phyloP scores from a whole-genome alignment of 2,888 invertebrate species.

The Lithodes maja region DNA sequence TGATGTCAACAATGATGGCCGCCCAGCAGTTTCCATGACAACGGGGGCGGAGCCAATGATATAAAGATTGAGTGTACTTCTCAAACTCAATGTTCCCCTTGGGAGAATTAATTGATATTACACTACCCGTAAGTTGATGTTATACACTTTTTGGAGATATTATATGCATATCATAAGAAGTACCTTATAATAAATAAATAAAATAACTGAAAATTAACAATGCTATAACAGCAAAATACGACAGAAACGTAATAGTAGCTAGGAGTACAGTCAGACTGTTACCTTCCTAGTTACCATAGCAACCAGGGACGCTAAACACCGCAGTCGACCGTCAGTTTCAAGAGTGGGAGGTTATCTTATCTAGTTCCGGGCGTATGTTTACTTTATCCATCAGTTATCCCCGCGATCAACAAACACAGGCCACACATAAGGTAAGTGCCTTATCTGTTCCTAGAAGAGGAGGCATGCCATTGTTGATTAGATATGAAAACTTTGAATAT shows the following conservation, averaged over 20 bases:
- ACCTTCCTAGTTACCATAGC: neutral
- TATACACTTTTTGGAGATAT: too few relatives aligned
- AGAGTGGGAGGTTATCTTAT: neutral
- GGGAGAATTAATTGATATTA: too few relatives aligned
- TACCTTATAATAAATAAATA: too few relatives aligned
- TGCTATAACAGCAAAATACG: too few relatives aligned
- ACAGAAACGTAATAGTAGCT: too few relatives aligned
- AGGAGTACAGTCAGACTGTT: too few relatives aligned
- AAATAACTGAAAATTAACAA: too few relatives aligned
- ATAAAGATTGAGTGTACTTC: too few relatives aligned
- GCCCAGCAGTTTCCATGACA: neutral
- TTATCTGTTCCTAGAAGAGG: neutral
- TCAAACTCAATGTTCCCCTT: too few relatives aligned
- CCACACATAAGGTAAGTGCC: neutral
- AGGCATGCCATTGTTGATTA: neutral
- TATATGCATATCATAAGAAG: too few relatives aligned
- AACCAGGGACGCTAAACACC: neutral
- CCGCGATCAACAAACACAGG: neutral
- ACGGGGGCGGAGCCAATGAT: neutral
- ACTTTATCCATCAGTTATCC: too few relatives aligned
- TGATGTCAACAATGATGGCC: constrained; percentile 4
- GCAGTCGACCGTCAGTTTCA: neutral
- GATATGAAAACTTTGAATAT: neutral
- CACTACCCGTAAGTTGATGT: too few relatives aligned
- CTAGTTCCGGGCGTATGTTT: neutral